Percentiles rank a stretch among this genome's conserved stretches.
Evolutionary conservation across 2,113 vertebrate species (phyloP).

Genomic region (Lutjanus erythropterus): DNA sequence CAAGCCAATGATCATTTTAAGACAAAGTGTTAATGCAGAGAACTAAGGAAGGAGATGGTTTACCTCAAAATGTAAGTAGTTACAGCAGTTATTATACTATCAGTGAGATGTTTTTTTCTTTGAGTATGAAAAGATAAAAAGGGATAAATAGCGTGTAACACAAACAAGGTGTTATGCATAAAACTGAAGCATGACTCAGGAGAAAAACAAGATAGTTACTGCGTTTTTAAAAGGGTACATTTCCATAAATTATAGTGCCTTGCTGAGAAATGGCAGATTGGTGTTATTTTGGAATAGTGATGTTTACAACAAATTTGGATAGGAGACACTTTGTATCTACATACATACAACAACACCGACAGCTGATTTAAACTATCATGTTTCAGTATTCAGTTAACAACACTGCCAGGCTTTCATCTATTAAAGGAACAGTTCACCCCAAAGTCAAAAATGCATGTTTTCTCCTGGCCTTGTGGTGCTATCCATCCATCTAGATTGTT

Average conservation of each 20-base stretch:
- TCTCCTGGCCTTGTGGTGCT: too few species aligned
- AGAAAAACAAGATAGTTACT: not conserved
- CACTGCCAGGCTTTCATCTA: too few species aligned
- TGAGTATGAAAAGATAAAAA: not conserved
- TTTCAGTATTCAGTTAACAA: too few species aligned
- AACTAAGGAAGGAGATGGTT: not conserved
- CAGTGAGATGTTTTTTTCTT: not conserved
- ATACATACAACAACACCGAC: not conserved
- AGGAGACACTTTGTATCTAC: not conserved
- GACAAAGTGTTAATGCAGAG: not conserved
- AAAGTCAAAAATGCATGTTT: too few species aligned
- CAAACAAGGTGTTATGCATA: not conserved
- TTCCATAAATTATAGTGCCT: not conserved
- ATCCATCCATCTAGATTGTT: too few species aligned
- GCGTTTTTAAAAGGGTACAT: slow-evolving; percentile 25
- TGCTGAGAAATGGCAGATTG: not conserved
- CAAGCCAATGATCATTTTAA: not conserved
- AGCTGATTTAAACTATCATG: not conserved
- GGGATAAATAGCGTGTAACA: not conserved
- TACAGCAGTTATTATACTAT: not conserved
- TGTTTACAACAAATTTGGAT: not conserved
- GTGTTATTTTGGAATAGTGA: not conserved
- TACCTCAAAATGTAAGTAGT: not conserved
- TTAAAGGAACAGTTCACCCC: too few species aligned
- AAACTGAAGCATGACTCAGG: not conserved